phyloP scores from a whole-genome alignment of 2,113 vertebrate species.

The Polypterus bichir region DNA sequence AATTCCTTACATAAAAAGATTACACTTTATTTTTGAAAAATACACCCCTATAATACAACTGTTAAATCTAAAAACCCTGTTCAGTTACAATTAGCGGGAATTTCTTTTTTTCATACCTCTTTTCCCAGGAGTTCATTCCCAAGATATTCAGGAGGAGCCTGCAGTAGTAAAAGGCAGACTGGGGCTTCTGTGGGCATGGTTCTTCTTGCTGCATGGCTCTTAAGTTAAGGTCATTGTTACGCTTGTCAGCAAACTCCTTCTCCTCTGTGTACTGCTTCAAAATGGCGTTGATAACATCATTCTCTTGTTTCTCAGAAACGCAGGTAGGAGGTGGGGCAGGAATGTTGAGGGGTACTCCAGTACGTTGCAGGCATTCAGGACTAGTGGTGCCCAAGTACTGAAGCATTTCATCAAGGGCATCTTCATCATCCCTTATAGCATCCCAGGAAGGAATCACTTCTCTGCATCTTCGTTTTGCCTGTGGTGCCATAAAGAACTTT shows the following conservation, averaged over 20 bases:
- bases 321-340: constrained; percentile 82
- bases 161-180: constrained; percentile 96
- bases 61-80: no score
- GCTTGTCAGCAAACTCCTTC: constrained; percentile 75
- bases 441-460: constrained; percentile 88
- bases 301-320: constrained; percentile 95
- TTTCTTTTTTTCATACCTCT: constrained; percentile 60
- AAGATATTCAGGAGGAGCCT: constrained; percentile 91
- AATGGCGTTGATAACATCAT: constrained; percentile 93
- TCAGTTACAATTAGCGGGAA: no score
- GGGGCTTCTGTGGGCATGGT: constrained; percentile 71
- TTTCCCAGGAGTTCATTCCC: constrained; percentile 98
- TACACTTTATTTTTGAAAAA: no score
- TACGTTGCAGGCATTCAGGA: constrained; percentile 89
- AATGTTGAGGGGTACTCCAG: constrained; percentile 83
- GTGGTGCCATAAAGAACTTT: constrained; percentile 58
- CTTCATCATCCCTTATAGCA: constrained; percentile 77
- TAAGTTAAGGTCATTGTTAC: constrained; percentile 82
- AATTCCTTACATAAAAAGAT: no score
- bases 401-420: constrained; percentile 86
- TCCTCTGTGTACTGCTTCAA: constrained; percentile 89
- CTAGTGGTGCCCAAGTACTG: constrained; percentile 87
- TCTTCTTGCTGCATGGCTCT: constrained; percentile 76
- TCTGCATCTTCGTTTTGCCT: constrained; percentile 70
- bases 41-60: no score